Evolutionary conservation across 2,888 invertebrate genomes (phyloP).

Genomic region (Neoscelio sp.): DNA sequence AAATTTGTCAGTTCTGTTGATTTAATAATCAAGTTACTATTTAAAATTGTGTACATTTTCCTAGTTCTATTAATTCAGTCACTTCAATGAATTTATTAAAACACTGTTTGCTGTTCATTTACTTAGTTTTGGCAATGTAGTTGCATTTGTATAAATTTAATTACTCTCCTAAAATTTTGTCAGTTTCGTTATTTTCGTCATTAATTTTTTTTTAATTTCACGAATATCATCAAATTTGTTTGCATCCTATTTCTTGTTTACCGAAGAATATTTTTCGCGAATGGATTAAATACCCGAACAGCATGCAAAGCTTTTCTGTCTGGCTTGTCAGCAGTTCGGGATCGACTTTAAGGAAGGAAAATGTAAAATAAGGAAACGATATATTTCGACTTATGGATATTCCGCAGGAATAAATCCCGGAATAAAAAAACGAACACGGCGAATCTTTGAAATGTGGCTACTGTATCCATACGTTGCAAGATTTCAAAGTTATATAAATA

Average conservation of each 20-base stretch:
- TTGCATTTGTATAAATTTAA: too few relatives aligned
- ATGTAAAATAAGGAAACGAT: slow-evolving; percentile 16
- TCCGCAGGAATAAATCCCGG: slow-evolving; percentile 7
- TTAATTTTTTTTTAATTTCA: too few relatives aligned
- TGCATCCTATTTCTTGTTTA: neutral
- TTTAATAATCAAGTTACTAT: too few relatives aligned
- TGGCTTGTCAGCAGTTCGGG: slow-evolving; percentile 11
- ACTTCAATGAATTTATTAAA: too few relatives aligned
- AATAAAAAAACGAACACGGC: slow-evolving; percentile 4
- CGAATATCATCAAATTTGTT: too few relatives aligned
- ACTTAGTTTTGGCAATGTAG: too few relatives aligned
- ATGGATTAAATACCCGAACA: neutral
- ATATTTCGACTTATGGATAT: slow-evolving; percentile 14
- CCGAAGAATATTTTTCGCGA: neutral
- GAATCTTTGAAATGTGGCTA: slow-evolving; percentile 7
- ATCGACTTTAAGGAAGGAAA: slow-evolving; percentile 10
- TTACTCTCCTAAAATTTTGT: too few relatives aligned
- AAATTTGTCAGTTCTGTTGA: too few relatives aligned
- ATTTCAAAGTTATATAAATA: neutral
- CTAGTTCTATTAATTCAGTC: too few relatives aligned
- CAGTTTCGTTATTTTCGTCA: too few relatives aligned
- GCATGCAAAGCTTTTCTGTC: slow-evolving; percentile 9
- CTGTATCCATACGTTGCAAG: slow-evolving; percentile 14
- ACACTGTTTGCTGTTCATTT: too few relatives aligned
- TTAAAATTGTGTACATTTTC: too few relatives aligned